Conservation (phyloP, 2,888 invertebrate genomes). For the Himalopsyche anomala region DNA sequence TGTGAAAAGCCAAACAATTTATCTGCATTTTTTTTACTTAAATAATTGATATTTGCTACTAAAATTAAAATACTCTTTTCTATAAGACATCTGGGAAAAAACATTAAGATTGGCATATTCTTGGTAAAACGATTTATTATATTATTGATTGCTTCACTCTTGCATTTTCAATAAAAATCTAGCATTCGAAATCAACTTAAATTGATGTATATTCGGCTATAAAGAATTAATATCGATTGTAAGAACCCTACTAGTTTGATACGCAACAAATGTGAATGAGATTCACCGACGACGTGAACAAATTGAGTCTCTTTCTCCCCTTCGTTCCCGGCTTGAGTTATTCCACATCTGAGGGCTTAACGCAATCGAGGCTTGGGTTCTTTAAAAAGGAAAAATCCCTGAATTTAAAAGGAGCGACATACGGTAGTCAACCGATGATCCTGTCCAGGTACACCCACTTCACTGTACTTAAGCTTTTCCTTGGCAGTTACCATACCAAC, state of each 20-base stretch:
- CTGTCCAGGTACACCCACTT: not conserved
- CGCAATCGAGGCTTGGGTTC: not conserved
- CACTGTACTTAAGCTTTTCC: not conserved
- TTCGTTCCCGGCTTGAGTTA: not conserved
- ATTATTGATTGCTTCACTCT: too few species aligned
- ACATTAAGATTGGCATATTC: too few species aligned
- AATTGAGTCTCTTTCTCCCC: not conserved
- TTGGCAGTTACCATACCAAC: not conserved
- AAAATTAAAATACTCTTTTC: too few species aligned
- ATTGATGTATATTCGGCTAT: not conserved
- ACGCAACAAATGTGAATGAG: not conserved
- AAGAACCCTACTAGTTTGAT: not conserved
- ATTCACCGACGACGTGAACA: not conserved
- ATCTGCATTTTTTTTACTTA: too few species aligned
- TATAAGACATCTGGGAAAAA: too few species aligned
- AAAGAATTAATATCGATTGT: not conserved
- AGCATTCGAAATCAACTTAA: too few species aligned
- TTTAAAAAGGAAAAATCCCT: slow-evolving; percentile 12
- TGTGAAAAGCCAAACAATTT: too few species aligned
- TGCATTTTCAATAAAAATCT: too few species aligned
- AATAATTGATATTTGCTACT: too few species aligned
- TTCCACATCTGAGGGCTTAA: slow-evolving; percentile 13
- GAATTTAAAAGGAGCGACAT: slow-evolving; percentile 14
- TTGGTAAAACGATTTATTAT: too few species aligned
- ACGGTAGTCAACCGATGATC: slow-evolving; percentile 4